Conservation (phyloP, 2,797 vertebrate genomes). For the Micropoecilia bifurca region DNA sequence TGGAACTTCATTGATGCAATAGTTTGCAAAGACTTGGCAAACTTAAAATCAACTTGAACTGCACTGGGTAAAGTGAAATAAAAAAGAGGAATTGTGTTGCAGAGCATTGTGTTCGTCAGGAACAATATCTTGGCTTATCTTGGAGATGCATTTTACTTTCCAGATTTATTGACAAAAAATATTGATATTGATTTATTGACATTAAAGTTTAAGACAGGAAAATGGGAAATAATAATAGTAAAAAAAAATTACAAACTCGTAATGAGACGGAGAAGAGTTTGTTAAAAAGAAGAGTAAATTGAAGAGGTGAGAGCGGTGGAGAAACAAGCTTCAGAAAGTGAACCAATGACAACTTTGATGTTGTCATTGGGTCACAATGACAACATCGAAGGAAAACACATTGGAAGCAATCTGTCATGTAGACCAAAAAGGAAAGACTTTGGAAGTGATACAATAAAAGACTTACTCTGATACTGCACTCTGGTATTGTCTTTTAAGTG, state of each 20-base stretch:
- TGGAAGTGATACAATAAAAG: neutral
- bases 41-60: constrained; percentile 10
- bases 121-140: neutral
- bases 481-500: neutral
- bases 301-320: neutral
- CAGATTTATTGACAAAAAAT: neutral
- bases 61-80: neutral
- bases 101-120: constrained; percentile 14
- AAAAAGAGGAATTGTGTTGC: neutral
- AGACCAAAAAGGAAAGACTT: neutral
- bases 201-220: neutral
- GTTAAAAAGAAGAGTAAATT: neutral
- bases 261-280: neutral
- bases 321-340: neutral
- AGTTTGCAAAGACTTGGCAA: constrained; percentile 35
- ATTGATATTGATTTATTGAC: no score
- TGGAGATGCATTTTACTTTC: neutral
- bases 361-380: neutral
- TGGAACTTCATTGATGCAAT: constrained; percentile 31
- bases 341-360: no score
- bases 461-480: neutral
- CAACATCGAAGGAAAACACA: neutral
- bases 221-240: neutral
- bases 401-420: neutral
- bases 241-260: neutral